phyloP scores from a whole-genome alignment of 2,888 invertebrate species.

The Euplexia lucipara region DNA sequence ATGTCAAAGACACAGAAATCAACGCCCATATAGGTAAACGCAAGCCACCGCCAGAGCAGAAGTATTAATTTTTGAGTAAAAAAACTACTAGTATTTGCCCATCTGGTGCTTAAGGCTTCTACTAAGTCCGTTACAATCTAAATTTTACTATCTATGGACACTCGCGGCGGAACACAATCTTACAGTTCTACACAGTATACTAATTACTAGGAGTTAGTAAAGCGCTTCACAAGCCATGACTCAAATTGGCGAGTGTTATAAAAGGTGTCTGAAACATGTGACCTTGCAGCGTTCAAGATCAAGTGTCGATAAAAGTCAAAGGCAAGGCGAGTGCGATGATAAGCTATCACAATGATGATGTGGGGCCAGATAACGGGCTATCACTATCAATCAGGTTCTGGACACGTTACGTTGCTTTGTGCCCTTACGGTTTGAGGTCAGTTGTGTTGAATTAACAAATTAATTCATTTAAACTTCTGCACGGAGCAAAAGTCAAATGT shows the following conservation, averaged over 20 bases:
- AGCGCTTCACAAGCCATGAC: too few relatives aligned
- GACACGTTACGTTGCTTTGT: conserved; percentile 6
- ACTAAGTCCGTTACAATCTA: too few relatives aligned
- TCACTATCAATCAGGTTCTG: conserved; percentile 33
- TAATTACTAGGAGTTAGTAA: too few relatives aligned
- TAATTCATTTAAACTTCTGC: too few relatives aligned
- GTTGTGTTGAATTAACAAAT: not conserved
- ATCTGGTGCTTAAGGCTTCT: too few relatives aligned
- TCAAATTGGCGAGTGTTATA: conserved; percentile 4
- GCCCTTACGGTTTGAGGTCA: conserved; percentile 18
- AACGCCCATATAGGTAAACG: too few relatives aligned
- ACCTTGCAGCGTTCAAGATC: conserved; percentile 48
- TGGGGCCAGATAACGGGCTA: conserved; percentile 23
- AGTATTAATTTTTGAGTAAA: too few relatives aligned
- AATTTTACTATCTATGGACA: too few relatives aligned
- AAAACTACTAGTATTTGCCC: too few relatives aligned
- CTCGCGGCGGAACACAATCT: too few relatives aligned
- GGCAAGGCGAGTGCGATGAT: conserved; percentile 36
- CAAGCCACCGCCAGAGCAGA: too few relatives aligned
- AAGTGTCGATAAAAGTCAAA: conserved; percentile 35
- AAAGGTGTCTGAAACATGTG: conserved; percentile 20
- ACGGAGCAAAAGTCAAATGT: not conserved
- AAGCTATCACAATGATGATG: conserved; percentile 38
- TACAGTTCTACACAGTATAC: too few relatives aligned
- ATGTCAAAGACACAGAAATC: not conserved